phyloP scores from a whole-genome alignment of 1,140 invertebrate species.

The Drosophila setifemur region DNA sequence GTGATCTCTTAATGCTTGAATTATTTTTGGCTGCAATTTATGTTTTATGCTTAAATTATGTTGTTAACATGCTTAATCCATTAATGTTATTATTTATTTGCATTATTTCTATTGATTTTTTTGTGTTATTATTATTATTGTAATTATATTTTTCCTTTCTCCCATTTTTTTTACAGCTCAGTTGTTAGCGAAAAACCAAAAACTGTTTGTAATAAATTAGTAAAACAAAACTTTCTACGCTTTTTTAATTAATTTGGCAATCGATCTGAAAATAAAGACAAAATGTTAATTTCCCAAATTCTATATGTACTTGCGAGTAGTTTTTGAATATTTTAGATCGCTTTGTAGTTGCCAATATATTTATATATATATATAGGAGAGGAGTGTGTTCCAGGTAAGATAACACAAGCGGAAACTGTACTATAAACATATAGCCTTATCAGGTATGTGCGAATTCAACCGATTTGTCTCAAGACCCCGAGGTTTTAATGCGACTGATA shows the following conservation, averaged over 20 bases:
- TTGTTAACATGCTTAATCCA: constrained; percentile 63
- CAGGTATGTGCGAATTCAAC: neutral
- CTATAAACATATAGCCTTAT: neutral
- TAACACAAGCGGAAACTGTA: neutral
- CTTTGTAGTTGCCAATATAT: constrained; percentile 48
- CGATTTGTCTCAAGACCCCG: neutral
- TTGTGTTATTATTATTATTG: constrained; percentile 42
- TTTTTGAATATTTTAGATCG: constrained; percentile 18
- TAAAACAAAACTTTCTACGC: constrained; percentile 35
- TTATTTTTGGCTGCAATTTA: constrained; percentile 67
- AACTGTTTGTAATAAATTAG: constrained; percentile 74
- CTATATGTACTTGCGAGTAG: constrained; percentile 19
- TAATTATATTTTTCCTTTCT: constrained; percentile 36
- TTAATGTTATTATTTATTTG: constrained; percentile 54
- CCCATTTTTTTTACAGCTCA: constrained; percentile 73
- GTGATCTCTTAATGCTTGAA: constrained; percentile 76
- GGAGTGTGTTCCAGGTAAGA: constrained; percentile 31
- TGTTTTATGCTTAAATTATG: constrained; percentile 62
- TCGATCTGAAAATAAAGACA: constrained; percentile 24
- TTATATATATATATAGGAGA: neutral
- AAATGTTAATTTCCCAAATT: constrained; percentile 28
- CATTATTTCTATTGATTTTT: constrained; percentile 52
- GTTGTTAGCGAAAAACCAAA: constrained; percentile 63
- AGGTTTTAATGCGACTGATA: neutral
- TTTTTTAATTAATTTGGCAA: constrained; percentile 55